Percentiles rank a stretch among this genome's conserved stretches.
These are phyloP conservation scores for Helicorthomorpha holstii DNA, from an alignment of 1,140 invertebrate species.

Conservation along the genomic window DNA sequence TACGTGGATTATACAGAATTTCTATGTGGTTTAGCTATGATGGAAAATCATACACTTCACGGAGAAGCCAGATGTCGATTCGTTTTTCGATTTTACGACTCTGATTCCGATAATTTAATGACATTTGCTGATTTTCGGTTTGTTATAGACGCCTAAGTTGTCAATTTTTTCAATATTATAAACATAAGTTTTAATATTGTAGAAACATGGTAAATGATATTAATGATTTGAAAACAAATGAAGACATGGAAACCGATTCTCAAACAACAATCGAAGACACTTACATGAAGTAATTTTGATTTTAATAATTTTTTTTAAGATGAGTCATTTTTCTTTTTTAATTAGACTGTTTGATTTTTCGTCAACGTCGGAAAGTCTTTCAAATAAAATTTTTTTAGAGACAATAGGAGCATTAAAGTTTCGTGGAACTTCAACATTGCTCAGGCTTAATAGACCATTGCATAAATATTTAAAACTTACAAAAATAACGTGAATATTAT, in stretches of 20 bases:
- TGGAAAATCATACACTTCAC: constrained; percentile 35
- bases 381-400: constrained; percentile 29
- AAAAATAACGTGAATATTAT: neutral
- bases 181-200: constrained; percentile 14
- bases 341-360: constrained; percentile 25
- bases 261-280: constrained; percentile 10
- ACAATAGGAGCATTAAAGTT: constrained; percentile 36
- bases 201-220: constrained; percentile 28
- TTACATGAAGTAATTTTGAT: neutral
- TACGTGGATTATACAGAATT: constrained; percentile 30
- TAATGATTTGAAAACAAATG: constrained; percentile 22
- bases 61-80: constrained; percentile 37
- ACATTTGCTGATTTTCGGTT: constrained; percentile 27
- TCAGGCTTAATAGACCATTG: constrained; percentile 19
- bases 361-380: constrained; percentile 19
- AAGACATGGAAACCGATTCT: constrained; percentile 18
- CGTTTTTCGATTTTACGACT: constrained; percentile 36
- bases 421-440: constrained; percentile 34
- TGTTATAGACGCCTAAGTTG: constrained; percentile 4
- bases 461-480: constrained; percentile 6
- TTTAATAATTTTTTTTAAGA: constrained; percentile 7
- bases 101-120: constrained; percentile 26
- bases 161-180: neutral
- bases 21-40: constrained; percentile 31
- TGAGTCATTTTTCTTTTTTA: constrained; percentile 21